Percentiles rank a stretch among this genome's conserved stretches.
Conservation (phyloP, 2,113 vertebrate species). For the Pelecanoides urinatrix region DNA sequence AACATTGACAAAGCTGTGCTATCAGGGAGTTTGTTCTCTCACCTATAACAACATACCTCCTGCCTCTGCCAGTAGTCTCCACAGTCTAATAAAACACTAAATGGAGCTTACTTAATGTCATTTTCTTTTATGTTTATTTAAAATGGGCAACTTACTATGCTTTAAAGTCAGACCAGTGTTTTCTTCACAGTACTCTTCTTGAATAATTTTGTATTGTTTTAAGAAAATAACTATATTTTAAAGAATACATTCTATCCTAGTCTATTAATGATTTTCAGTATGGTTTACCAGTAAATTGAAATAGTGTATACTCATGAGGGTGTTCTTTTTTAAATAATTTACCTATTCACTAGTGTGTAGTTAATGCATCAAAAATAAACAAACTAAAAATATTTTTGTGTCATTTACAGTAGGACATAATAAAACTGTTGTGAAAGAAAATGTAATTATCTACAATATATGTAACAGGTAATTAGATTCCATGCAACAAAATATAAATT, state of each 20-base stretch:
- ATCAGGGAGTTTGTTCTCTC: constrained; percentile 6
- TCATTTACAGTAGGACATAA: background rate
- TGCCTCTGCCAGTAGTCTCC: background rate
- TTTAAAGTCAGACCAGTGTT: background rate
- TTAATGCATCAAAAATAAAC: background rate
- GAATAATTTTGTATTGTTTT: background rate
- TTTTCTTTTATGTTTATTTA: constrained; percentile 6
- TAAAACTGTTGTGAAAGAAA: background rate
- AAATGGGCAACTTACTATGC: background rate
- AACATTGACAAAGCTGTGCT: background rate
- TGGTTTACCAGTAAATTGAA: background rate
- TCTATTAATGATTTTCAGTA: background rate
- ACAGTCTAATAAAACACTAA: background rate
- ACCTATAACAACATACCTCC: background rate
- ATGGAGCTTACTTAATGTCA: background rate
- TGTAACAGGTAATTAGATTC: background rate
- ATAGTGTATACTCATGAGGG: background rate
- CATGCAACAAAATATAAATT: background rate
- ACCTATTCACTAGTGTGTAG: background rate
- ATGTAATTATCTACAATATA: background rate
- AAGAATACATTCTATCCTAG: background rate
- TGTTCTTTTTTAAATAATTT: background rate
- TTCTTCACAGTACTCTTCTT: background rate
- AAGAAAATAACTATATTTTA: background rate
- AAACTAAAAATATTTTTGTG: background rate